Evolutionary conservation across 2,888 invertebrate species (phyloP).

Genomic region (Molorchus minor): DNA sequence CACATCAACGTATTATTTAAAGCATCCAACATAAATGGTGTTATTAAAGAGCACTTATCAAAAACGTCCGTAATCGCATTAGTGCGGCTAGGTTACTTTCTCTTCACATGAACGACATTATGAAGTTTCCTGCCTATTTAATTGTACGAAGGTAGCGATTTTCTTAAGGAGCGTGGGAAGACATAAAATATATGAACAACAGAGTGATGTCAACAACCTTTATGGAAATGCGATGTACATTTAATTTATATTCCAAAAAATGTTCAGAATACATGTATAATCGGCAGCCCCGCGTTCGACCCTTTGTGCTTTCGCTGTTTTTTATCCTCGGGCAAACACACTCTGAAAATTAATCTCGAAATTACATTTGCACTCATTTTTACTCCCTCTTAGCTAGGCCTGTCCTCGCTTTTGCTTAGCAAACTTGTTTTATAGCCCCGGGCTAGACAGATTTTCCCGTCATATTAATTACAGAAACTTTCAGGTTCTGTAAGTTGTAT

Average conservation of each 20-base stretch:
- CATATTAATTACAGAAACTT: conserved; percentile 54
- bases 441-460: conserved; percentile 53
- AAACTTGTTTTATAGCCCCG: conserved; percentile 50
- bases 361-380: conserved; percentile 70
- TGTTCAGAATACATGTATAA: conserved; percentile 39
- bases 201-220: too few species aligned
- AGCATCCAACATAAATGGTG: too few species aligned
- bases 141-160: too few species aligned
- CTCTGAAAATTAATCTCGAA: conserved; percentile 67
- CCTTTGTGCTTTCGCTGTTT: conserved; percentile 44
- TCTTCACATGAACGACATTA: too few species aligned
- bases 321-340: conserved; percentile 50
- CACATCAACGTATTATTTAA: too few species aligned
- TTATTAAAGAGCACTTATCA: too few species aligned
- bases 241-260: conserved; percentile 26
- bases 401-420: conserved; percentile 49
- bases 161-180: too few species aligned
- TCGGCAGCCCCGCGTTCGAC: conserved; percentile 33
- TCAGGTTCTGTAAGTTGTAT: conserved; percentile 36
- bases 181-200: too few species aligned
- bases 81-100: too few species aligned
- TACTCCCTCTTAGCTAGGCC: conserved; percentile 56
- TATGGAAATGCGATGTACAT: too few species aligned
- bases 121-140: too few species aligned
- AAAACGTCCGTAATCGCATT: too few species aligned